Percentiles rank a stretch among this genome's conserved stretches.
phyloP scores from a whole-genome alignment of 2,113 vertebrate genomes.

The Brachyhypopomus occidentalis region DNA sequence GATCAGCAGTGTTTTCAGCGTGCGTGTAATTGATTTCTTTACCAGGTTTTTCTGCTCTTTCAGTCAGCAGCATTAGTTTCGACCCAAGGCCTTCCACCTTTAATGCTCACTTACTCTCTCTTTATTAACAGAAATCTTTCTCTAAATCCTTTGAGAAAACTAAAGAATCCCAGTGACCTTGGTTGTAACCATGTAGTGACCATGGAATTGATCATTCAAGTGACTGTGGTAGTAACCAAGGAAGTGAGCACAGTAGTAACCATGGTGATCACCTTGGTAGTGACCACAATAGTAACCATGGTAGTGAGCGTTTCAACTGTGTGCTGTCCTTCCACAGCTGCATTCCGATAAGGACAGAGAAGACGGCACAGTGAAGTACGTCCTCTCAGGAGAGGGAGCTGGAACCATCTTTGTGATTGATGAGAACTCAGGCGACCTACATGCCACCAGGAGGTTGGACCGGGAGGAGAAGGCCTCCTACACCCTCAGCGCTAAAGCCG shows the following conservation, averaged over 20 bases:
- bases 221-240: too few relatives aligned
- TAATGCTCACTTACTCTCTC: not conserved
- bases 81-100: not conserved
- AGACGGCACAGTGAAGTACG: conserved; percentile 89
- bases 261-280: too few relatives aligned
- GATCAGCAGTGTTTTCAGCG: conserved; percentile 65
- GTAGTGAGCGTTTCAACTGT: not conserved
- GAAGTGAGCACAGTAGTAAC: too few relatives aligned
- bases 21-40: conserved; percentile 63
- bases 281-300: not conserved
- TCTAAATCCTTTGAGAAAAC: not conserved
- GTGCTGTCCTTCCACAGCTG: conserved; percentile 76
- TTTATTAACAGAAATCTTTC: not conserved
- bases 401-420: conserved; percentile 94
- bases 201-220: too few relatives aligned
- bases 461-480: conserved; percentile 92
- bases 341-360: conserved; percentile 93
- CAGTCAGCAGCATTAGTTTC: conserved; percentile 62
- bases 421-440: conserved; percentile 95
- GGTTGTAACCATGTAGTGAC: too few relatives aligned
- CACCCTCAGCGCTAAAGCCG: conserved; percentile 87
- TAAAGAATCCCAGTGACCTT: not conserved
- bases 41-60: conserved; percentile 57
- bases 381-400: conserved; percentile 93
- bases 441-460: conserved; percentile 93